Base-by-base conservation (phyloP, 2,113 vertebrate species). In the Centropus unirufus region DNA sequence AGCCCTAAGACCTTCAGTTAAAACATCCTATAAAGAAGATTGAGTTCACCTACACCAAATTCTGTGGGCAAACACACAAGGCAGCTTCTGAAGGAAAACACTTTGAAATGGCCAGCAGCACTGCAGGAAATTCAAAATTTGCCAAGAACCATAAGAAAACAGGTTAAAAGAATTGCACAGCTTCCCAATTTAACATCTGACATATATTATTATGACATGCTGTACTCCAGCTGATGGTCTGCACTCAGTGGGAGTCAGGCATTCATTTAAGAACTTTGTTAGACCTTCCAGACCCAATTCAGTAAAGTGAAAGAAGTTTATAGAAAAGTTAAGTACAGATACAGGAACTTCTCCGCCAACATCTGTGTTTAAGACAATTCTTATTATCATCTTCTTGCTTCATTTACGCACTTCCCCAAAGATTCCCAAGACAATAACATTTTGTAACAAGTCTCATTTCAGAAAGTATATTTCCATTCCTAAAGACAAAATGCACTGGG, bases 21-120 rank as follows among this genome's bases (percentile, higher is more conserved):
- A 94, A 94, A 80, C 23, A 58, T 62, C 77, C 8, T 5, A 46
- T 69, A 85, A 87, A 84, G 62, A 89, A 49, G 87, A 95, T 27
- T 92, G 54, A 17, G 19, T 87, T 91, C 94, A 94, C 70, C 82
- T 76, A 52, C 58, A 46, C 58, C 58, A 94, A 91, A 92, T 92
- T 78, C 67, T 88, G 59, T 80, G 42, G 27, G 23, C 78, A 92
- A 94, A 89, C 55, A 92, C 63, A 77, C 73, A 83, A 83, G 54
- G 68, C 12, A 85, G 62, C 63, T 87, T 83, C 63, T 66, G 29
- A 87, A 69, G 47, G 34, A 57, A 78, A 80, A 46, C 22, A 34
- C 61, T 89, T 21, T 51, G 18, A 69, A 83, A 76, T 17, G 12
- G 46, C 12, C 55, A 83, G 21, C 36, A 3, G 16, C 23, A 46